Base-by-base conservation (phyloP, 1,140 invertebrate species). In the Sitodiplosis mosellana region DNA sequence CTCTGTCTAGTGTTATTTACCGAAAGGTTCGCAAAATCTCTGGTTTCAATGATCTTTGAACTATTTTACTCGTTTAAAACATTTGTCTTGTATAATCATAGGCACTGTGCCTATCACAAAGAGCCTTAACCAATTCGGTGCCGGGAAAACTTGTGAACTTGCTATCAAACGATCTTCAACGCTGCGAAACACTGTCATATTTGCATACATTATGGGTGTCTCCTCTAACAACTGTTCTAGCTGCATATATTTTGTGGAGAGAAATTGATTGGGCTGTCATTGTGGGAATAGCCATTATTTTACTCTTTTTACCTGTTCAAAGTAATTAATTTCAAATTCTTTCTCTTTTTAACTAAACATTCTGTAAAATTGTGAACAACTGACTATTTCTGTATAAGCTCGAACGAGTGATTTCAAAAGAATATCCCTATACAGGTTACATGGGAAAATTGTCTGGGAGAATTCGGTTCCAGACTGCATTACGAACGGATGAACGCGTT, bases 61-160 rank as follows among this genome's bases (percentile, higher is more conserved):
- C 27, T 27, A n/a, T n/a, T n/a, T n/a, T n/a, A n/a, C n/a, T n/a
- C n/a, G n/a, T n/a, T n/a, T n/a, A n/a, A n/a, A n/a, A n/a, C n/a
- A n/a, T n/a, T n/a, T n/a, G n/a, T n/a, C n/a, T 63, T 76, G 48
- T 78, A 78, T 71, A 76, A 18, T 68, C 76, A 1, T 49, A 78
- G 65, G 69, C 74, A 2, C 57, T 77, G 15, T 64, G 65, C 38
- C 55, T 80, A 5, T 78, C 74, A 49, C 68, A 66, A 44, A 73
- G 70, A 0, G 76, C 83, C 0, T 54, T 87, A 15, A 74, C 75
- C 1, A 72, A 81, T 54, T 81, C 81, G 2, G 80, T 83, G 12
- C 73, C 78, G 3, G 85, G 85, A 2, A 84, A 87, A 67, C 75
- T 88, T 47, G 82, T 88, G 2, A 89, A 89, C 66, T 63, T 88